Conservation (phyloP, 2,888 invertebrate species). For the Ecliptopera silaceata region DNA sequence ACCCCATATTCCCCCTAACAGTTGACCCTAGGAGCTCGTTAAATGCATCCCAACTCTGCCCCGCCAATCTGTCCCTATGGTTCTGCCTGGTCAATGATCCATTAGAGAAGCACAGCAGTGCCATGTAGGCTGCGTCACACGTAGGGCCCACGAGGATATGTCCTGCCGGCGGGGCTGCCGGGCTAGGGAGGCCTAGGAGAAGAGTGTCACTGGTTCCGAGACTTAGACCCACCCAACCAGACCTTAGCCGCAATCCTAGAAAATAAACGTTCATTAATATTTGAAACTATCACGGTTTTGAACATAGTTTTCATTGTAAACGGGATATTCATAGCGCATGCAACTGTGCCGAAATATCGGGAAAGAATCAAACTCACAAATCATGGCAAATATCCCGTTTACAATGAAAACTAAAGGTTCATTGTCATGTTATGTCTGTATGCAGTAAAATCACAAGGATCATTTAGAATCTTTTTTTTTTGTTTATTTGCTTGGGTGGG, state of each 20-base stretch:
- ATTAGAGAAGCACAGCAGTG: conserved; percentile 95
- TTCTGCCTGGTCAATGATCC: conserved; percentile 95
- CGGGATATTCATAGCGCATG: too few relatives aligned
- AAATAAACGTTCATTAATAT: too few relatives aligned
- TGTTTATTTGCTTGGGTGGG: too few relatives aligned
- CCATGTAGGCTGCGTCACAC: conserved; percentile 91
- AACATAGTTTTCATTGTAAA: too few relatives aligned
- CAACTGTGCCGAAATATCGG: too few relatives aligned
- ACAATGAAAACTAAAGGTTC: too few relatives aligned
- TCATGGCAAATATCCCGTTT: too few relatives aligned
- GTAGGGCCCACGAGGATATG: conserved; percentile 95
- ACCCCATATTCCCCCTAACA: conserved; percentile 96
- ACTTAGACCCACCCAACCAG: conserved; percentile 93
- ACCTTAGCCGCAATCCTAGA: conserved; percentile 88
- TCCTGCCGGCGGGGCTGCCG: conserved; percentile 88
- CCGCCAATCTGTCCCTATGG: conserved; percentile 88
- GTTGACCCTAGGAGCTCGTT: conserved; percentile 91
- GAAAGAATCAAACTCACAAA: too few relatives aligned
- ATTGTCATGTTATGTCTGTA: too few relatives aligned
- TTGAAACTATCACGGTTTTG: too few relatives aligned
- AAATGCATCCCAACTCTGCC: conserved; percentile 92
- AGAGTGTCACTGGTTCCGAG: conserved; percentile 97
- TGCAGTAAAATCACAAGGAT: too few relatives aligned
- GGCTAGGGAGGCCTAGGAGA: conserved; percentile 88
- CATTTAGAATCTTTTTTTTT: too few relatives aligned